Base-by-base conservation (phyloP, 2,113 vertebrate genomes). In the Eulacestoma nigropectus region DNA sequence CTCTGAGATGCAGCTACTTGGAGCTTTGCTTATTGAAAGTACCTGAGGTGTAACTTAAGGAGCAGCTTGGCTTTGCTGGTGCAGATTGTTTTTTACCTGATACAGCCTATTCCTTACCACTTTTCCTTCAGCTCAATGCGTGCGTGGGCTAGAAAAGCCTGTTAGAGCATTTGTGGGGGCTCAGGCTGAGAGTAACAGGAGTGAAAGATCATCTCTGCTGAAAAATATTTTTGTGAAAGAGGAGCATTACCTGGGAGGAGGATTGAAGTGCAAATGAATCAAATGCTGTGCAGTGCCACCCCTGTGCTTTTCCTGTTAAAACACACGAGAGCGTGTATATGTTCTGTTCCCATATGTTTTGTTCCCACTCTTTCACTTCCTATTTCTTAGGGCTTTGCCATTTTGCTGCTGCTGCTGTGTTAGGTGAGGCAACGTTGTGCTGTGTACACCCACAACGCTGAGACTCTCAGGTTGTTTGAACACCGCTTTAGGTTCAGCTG, bases 401-500 rank as follows among this genome's bases (percentile, higher is more conserved):
- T 96, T 97, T 93, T 78, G 82, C 91, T 91, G 95, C 95, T 83
- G 89, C 92, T 75, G 91, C 95, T 63, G 96, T 68, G 25, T 95
- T 95, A 97, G 98, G 97, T 97, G 95, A 97, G 97, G 96, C 95
- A 92, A 12, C 15, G 8, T 53, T 81, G 89, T 91, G 10, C 97
- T 97, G 79, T 93, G 96, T 98, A 98, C 98, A 97, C 77, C 96
- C 95, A 95, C 96, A 82, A 57, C 37, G 73, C 93, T 56, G 95
- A 97, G 97, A 97, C 96, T 97, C 98, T 97, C 98, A 97, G 98
- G 98, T 98, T 99, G 98, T 99, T 98, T 98, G 97, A 97, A 98
- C 97, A 97, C 98, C n/a, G 97, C 95, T 98, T 98, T 98, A 98
- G 98, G 98, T 98, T 99, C 98, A 99, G 98, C 98, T 98, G 98